Evolutionary conservation across 2,113 vertebrate genomes (phyloP), one percentile per base, ranked within the genome.

Genomic region (Saccopteryx leptura): DNA sequence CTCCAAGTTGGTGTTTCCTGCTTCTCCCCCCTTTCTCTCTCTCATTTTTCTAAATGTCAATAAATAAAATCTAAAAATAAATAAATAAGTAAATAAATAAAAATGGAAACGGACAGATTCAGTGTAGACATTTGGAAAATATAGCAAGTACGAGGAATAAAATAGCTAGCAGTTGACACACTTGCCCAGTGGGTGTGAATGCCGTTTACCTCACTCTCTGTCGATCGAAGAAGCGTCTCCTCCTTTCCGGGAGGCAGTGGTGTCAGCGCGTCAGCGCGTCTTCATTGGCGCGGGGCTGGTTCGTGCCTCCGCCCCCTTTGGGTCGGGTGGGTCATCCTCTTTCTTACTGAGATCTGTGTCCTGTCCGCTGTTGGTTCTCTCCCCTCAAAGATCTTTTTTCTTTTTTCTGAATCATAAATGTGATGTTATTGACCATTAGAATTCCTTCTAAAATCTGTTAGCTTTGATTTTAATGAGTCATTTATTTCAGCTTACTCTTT

Each of bases 291-390:
- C 15, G 0, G 61, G 0, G 9, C 39, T 74, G 7, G 48, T 4
- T 58, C 17, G 9, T 33, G 56, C 15, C 17, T 58, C 13, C 39
- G 24, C 46, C 13, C 12, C 31, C 39, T 75, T 63, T 13, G 8
- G 1, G 26, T 4, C 31, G 56, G 18, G 12, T 21, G 28, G 15
- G 11, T 28, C 9, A 26, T 12, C 5, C 3, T 13, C 46, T 71
- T 90, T 48, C 56, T 72, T 33, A 5, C 0, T 3, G 33, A 15
- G 7, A 1, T 1, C 9, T 0, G 0, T 0, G 4, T 2, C 18
- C 68, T 1, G 23, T n/a, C 33, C 19, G 3, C 33, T 13, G 54
- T 50, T 4, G 68, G 5, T 26, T 52, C 66, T 78, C 78, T 74
- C 3, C 56, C 4, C 3, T 3, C 7, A 6, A 12, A 68, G 54